Percentiles rank a stretch among this genome's conserved stretches.
Evolutionary conservation across 2,113 vertebrate species (phyloP).

Genomic region (Chrysochloris asiatica): DNA sequence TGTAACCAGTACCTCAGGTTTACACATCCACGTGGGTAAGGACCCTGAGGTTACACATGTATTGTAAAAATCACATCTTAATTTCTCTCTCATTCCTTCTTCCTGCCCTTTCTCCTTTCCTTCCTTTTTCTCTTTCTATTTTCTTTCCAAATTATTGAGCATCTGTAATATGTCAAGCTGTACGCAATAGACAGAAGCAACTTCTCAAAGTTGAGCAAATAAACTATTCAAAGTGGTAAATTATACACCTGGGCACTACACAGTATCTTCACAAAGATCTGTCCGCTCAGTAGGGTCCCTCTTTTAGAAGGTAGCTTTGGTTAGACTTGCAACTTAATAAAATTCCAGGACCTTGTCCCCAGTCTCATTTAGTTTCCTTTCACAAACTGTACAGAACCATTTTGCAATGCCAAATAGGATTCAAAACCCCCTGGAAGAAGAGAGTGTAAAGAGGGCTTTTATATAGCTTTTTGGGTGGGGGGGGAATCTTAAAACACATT

Average conservation of each 20-base stretch:
- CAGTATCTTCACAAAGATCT: slow-evolving; percentile 19
- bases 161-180: not conserved
- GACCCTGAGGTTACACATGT: not conserved
- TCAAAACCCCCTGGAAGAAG: slow-evolving; percentile 60
- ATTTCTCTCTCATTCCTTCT: not conserved
- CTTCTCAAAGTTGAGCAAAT: not conserved
- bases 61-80: not conserved
- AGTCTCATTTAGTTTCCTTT: slow-evolving; percentile 70
- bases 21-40: not conserved
- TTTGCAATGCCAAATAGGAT: slow-evolving; percentile 59
- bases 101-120: not conserved
- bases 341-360: slow-evolving; percentile 46
- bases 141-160: not conserved
- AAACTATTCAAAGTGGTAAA: not conserved
- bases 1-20: fast-evolving
- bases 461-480: not conserved
- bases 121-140: not conserved
- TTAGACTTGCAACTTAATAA: slow-evolving; percentile 39
- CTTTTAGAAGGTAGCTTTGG: not conserved
- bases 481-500: slow-evolving; percentile 71
- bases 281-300: not conserved
- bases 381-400: slow-evolving; percentile 61
- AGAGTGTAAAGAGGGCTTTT: slow-evolving; percentile 64
- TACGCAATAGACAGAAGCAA: not conserved
- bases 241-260: not conserved